phyloP scores from a whole-genome alignment of 2,797 vertebrate species.

The Lutjanus argentimaculatus region DNA sequence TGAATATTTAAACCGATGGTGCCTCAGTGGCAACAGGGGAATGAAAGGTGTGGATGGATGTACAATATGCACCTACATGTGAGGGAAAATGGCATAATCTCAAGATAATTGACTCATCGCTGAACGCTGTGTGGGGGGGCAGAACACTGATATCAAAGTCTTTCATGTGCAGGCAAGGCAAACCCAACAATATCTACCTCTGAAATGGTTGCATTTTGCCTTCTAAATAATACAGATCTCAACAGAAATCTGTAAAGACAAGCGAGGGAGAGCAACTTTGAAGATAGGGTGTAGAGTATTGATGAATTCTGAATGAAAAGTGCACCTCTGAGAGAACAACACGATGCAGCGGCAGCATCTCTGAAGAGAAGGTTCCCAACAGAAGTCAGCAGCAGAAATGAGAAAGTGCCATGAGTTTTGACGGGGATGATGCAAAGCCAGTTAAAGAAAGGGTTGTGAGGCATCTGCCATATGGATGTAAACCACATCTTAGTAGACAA shows the following conservation, averaged over 20 bases:
- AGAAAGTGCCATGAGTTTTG: slow-evolving; percentile 23
- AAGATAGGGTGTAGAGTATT: slow-evolving; percentile 32
- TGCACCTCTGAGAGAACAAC: slow-evolving; percentile 31
- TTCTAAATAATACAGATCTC: slow-evolving; percentile 65
- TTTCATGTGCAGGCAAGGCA: slow-evolving; percentile 37
- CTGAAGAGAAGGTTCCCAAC: slow-evolving; percentile 29
- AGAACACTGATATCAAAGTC: slow-evolving; percentile 41
- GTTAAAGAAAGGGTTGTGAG: slow-evolving; percentile 21
- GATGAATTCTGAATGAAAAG: slow-evolving; percentile 61
- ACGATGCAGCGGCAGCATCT: slow-evolving; percentile 32
- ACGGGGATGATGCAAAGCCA: slow-evolving; percentile 41
- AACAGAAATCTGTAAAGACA: slow-evolving; percentile 44
- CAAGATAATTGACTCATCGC: slow-evolving; percentile 45
- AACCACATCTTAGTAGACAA: slow-evolving; percentile 27
- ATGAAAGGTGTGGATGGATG: not conserved
- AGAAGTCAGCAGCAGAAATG: slow-evolving; percentile 34
- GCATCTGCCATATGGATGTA: slow-evolving; percentile 26
- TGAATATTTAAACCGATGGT: slow-evolving; percentile 25
- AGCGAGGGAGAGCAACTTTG: slow-evolving; percentile 38
- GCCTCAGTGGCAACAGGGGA: not conserved
- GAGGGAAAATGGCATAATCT: slow-evolving; percentile 43
- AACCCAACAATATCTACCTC: slow-evolving; percentile 29
- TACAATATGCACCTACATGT: slow-evolving; percentile 26
- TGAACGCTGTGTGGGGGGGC: slow-evolving; percentile 5
- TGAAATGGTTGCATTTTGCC: slow-evolving; percentile 50